Evolutionary conservation across 2,113 vertebrate species (phyloP).

Genomic region (Laterallus jamaicensis): DNA sequence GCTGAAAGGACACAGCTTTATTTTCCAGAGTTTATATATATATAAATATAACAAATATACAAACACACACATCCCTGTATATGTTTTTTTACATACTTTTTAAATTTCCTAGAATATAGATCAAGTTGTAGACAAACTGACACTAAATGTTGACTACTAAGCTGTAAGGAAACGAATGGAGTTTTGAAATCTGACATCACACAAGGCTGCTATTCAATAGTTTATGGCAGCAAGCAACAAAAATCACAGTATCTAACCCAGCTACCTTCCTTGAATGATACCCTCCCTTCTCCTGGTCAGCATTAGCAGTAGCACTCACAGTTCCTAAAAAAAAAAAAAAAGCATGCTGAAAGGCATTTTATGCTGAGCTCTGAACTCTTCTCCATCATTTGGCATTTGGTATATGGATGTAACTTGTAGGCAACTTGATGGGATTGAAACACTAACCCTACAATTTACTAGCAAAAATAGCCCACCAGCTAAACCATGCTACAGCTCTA

Average conservation of each 20-base stretch:
- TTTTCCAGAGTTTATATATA: not conserved
- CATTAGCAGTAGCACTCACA: not conserved
- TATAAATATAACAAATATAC: not conserved
- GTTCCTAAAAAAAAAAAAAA: not conserved
- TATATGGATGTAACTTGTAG: conserved; percentile 20
- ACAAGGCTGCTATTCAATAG: not conserved
- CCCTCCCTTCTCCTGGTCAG: not conserved
- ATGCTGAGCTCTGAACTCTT: not conserved
- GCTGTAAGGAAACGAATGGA: not conserved
- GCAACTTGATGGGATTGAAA: not conserved
- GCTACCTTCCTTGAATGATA: not conserved
- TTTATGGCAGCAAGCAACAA: not conserved
- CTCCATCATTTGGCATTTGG: not conserved
- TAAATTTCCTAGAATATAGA: not conserved
- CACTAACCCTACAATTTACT: conserved; percentile 55
- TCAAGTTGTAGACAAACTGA: not conserved
- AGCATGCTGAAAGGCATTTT: not conserved
- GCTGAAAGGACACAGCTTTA: not conserved
- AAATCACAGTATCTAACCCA: not conserved
- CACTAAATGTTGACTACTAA: not conserved
- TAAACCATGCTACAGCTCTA: not conserved
- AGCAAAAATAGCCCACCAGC: conserved; percentile 54
- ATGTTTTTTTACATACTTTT: not conserved
- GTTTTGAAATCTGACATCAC: not conserved
- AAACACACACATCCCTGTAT: no score